Base-by-base conservation (phyloP, 1,140 invertebrate genomes). In the Nebria ingens region DNA sequence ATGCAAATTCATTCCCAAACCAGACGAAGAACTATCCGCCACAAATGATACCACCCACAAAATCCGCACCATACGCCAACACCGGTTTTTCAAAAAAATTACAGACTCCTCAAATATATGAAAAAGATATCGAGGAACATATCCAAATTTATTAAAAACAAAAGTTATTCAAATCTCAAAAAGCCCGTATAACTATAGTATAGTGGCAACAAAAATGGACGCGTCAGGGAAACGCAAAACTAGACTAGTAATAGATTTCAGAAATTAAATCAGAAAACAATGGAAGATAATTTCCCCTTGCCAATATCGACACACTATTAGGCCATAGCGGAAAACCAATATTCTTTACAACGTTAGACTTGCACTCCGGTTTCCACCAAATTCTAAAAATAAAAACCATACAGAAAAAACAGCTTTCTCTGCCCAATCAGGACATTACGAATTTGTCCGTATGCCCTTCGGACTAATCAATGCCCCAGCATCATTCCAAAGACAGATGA, bases 201-300 rank as follows among this genome's bases (percentile, higher is more conserved):
- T 72, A 4, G 65, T 73, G 0, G 64, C 66, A 0, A 72, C 70
- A 56, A 71, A 71, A 57, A 1, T 55, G 13, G 68, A 71, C 38
- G 63, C 65, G 1, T 64, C 61, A 2, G 64, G 61, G 4, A 57
- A 69, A 56, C 34, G 23, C 53, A 68, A 70, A 65, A 68, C 57
- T 57, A 56, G 71, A 42, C 34, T 75, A 6, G 67, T 72, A 13
- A 61, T 72, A 9, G 72, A 73, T 59, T 75, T 68, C 57, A 38
- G 71, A 68, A 68, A 57, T 51, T 74, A 25, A 75, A 75, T 60
- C 63, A 70, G 38, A 62, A 63, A 38, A 72, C 68, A 11, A 61
- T 72, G 19, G 63, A 62, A 9, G 76, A 81, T 60, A 63, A 58
- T 25, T 82, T 72, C 62, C 79, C 79, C 1, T 55, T 82, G 1